Conservation (phyloP, 2,888 invertebrate species). For the Drosophila gaucha region DNA sequence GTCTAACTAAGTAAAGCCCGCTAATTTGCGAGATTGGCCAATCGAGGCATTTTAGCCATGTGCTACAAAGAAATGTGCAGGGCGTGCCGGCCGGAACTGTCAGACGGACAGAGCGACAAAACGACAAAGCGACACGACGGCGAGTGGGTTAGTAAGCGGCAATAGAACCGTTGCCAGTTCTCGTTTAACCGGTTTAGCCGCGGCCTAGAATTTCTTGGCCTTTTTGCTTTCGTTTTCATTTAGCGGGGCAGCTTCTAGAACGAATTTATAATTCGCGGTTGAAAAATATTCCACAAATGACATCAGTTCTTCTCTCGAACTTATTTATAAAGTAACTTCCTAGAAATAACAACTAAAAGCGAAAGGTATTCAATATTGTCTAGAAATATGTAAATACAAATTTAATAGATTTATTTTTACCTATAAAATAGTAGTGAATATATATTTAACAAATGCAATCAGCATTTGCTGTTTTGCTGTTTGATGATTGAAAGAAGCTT, state of each 20-base stretch:
- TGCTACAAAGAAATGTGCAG: slow-evolving; percentile 10
- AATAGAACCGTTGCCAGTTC: slow-evolving; percentile 25
- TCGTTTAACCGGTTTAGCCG: slow-evolving; percentile 59
- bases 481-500: too few relatives aligned
- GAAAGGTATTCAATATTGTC: neutral
- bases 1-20: slow-evolving; percentile 42
- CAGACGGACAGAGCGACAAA: neutral
- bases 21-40: slow-evolving; percentile 54
- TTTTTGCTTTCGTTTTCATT: slow-evolving; percentile 59
- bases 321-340: slow-evolving; percentile 21
- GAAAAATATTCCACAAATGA: slow-evolving; percentile 40
- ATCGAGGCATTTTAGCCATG: slow-evolving; percentile 19
- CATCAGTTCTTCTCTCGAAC: slow-evolving; percentile 35
- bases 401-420: too few relatives aligned
- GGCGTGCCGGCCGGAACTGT: slow-evolving; percentile 52
- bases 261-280: slow-evolving; percentile 40
- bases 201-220: slow-evolving; percentile 48
- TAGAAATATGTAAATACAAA: too few relatives aligned
- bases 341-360: neutral
- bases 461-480: too few relatives aligned
- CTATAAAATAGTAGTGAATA: too few relatives aligned
- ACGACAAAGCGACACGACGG: neutral
- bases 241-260: slow-evolving; percentile 41
- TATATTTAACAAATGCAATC: too few relatives aligned
- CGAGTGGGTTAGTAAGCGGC: slow-evolving; percentile 59